These are phyloP conservation scores for Tridacna gigas DNA, from an alignment of 2,888 invertebrate species.

Conservation along the genomic window DNA sequence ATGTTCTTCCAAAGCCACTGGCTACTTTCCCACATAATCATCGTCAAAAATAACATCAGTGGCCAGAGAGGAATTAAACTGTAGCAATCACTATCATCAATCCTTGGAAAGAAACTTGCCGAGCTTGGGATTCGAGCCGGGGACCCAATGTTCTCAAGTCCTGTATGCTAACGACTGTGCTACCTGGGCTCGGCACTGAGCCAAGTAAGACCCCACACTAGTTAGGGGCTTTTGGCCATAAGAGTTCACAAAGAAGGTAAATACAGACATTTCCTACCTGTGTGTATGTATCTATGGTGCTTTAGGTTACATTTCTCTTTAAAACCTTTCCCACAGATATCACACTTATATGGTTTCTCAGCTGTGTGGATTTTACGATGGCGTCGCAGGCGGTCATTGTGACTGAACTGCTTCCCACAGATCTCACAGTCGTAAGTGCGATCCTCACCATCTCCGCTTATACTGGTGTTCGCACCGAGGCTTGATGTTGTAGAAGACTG, in stretches of 20 bases:
- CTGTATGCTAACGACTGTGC: too few species aligned
- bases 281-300: conserved; percentile 65
- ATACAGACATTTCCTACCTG: conserved; percentile 35
- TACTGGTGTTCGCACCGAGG: conserved; percentile 59
- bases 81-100: too few species aligned
- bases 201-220: too few species aligned
- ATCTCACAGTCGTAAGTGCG: conserved; percentile 65
- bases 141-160: too few species aligned
- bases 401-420: conserved; percentile 64
- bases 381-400: conserved; percentile 61
- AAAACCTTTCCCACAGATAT: conserved; percentile 65
- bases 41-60: too few species aligned
- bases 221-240: too few species aligned
- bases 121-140: too few species aligned
- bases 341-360: conserved; percentile 66
- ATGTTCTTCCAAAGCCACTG: too few species aligned
- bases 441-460: conserved; percentile 57
- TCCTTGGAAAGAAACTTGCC: too few species aligned
- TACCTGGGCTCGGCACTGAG: too few species aligned
- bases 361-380: conserved; percentile 66
- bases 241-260: background rate
- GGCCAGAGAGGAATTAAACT: too few species aligned
- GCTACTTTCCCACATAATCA: too few species aligned
- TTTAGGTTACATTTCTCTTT: conserved; percentile 66
- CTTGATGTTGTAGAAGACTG: conserved; percentile 62